phyloP scores from a whole-genome alignment of 1,140 invertebrate species.

The Camponotus vicinus region DNA sequence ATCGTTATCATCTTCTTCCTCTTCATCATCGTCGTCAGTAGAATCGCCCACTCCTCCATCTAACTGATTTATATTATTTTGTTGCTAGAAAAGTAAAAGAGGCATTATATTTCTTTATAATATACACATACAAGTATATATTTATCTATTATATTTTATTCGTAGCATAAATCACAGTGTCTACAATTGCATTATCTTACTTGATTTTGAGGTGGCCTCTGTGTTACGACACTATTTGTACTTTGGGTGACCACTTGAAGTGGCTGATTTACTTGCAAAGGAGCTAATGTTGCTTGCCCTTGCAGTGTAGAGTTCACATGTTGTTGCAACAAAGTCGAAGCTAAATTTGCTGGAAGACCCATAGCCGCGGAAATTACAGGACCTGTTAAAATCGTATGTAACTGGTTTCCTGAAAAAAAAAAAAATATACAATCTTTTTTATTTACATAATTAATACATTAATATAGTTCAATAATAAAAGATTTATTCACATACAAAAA shows the following conservation, averaged over 20 bases:
- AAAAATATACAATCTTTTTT: slow-evolving; percentile 32
- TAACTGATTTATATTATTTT: slow-evolving; percentile 86
- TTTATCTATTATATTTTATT: slow-evolving; percentile 15
- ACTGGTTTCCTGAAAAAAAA: slow-evolving; percentile 86
- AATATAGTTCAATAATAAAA: neutral
- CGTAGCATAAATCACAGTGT: neutral
- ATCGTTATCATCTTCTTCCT: slow-evolving; percentile 92
- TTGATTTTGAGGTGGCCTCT: slow-evolving; percentile 78
- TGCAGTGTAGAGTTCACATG: slow-evolving; percentile 94
- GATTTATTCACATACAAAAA: neutral
- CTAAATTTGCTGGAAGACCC: slow-evolving; percentile 91
- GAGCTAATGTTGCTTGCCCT: slow-evolving; percentile 84
- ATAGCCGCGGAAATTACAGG: slow-evolving; percentile 95
- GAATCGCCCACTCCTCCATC: slow-evolving; percentile 92
- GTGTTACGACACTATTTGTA: slow-evolving; percentile 76
- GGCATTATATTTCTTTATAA: slow-evolving; percentile 25
- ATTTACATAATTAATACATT: neutral
- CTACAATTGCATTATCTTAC: slow-evolving; percentile 57
- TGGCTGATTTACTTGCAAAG: slow-evolving; percentile 82
- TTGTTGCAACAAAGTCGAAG: slow-evolving; percentile 93
- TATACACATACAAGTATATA: neutral
- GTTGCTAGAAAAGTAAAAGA: slow-evolving; percentile 64
- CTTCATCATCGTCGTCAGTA: slow-evolving; percentile 92
- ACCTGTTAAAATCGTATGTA: slow-evolving; percentile 91
- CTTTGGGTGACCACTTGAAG: slow-evolving; percentile 78